These are phyloP conservation scores for Pituophis catenifer DNA, from an alignment of 2,113 vertebrate genomes.

Conservation along the genomic window DNA sequence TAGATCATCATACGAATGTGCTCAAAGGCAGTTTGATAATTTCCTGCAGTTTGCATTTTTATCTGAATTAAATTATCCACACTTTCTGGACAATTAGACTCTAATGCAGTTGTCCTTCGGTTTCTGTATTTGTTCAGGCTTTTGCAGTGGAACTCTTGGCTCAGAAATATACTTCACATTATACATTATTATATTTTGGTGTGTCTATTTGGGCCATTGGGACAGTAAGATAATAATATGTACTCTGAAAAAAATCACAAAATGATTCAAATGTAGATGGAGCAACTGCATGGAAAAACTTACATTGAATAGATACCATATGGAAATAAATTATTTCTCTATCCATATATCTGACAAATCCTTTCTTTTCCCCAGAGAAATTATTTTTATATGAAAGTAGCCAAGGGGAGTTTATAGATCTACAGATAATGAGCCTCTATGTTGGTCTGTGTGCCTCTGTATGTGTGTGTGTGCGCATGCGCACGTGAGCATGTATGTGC, in stretches of 20 bases:
- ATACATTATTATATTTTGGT: background rate
- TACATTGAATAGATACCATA: background rate
- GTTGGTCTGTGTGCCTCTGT: background rate
- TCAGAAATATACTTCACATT: background rate
- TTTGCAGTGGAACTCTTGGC: background rate
- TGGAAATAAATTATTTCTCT: background rate
- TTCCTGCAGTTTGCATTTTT: background rate
- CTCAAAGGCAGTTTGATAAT: background rate
- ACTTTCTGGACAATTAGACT: background rate
- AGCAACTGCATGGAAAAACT: background rate
- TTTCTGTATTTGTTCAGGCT: background rate
- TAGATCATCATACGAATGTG: background rate
- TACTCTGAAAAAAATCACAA: background rate
- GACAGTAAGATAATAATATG: background rate
- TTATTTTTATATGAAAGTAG: background rate
- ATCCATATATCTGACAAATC: background rate
- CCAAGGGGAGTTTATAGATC: background rate
- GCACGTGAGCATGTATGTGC: too few relatives aligned
- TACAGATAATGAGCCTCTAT: background rate
- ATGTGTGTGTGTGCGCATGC: too few relatives aligned
- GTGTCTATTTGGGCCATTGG: background rate
- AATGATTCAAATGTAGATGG: background rate
- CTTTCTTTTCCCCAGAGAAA: background rate
- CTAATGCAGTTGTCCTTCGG: background rate
- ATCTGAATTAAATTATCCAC: background rate